phyloP scores from a whole-genome alignment of 2,797 vertebrate species.

The Gadopsis bispinosus region DNA sequence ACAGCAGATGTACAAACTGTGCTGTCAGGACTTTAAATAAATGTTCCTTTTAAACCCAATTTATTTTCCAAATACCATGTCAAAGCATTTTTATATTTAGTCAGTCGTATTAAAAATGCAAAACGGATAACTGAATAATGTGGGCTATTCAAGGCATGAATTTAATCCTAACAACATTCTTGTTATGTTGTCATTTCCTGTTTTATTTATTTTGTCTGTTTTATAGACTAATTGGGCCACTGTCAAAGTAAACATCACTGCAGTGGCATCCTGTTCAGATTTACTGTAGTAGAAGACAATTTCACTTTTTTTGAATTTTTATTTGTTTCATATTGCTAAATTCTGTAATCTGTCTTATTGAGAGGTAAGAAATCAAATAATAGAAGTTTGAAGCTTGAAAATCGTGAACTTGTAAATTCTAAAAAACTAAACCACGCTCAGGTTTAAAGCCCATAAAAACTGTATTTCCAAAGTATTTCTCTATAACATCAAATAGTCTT shows the following conservation, averaged over 20 bases:
- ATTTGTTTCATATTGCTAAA: background rate
- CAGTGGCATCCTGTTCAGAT: background rate
- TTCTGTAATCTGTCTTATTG: background rate
- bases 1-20: conserved; percentile 35
- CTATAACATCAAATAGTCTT: background rate
- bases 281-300: background rate
- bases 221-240: conserved; percentile 6
- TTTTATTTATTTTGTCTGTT: background rate
- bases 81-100: conserved; percentile 14
- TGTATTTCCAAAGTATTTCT: background rate
- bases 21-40: conserved; percentile 25
- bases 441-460: background rate
- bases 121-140: conserved; percentile 8
- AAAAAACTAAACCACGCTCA: background rate
- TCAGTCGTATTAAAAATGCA: conserved; percentile 7
- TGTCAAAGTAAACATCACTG: conserved; percentile 25
- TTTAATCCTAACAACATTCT: conserved; percentile 14
- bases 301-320: background rate
- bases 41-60: conserved; percentile 45
- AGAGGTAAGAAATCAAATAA: background rate
- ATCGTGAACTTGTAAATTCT: background rate
- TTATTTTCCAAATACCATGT: conserved; percentile 26
- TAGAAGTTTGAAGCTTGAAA: background rate
- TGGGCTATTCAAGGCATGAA: conserved; percentile 31
- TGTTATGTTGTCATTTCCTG: background rate